phyloP scores from a whole-genome alignment of 30 jellyfish, hydroid and myxozoan genomes.

The Aurelia sp. region DNA sequence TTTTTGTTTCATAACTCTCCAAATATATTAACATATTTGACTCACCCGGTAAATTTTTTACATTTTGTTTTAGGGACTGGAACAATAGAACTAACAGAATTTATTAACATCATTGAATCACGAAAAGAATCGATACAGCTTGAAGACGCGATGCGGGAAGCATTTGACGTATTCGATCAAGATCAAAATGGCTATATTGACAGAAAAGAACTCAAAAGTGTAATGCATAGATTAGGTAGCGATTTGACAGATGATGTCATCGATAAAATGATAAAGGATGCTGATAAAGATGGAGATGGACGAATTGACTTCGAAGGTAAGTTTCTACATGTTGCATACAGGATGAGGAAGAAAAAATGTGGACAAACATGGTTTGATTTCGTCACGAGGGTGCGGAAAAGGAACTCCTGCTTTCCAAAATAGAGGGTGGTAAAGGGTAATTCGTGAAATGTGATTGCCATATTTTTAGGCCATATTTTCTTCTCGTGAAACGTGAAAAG shows the following conservation, averaged over 20 bases:
- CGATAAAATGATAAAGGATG: constrained; percentile 73
- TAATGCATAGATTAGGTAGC: constrained; percentile 69
- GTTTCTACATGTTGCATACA: background rate
- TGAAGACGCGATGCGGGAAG: constrained; percentile 67
- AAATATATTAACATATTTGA: no score
- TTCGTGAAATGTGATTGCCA: no score
- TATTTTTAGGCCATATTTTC: no score
- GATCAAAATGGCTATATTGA: constrained; percentile 79
- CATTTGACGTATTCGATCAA: constrained; percentile 62
- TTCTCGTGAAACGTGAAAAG: no score
- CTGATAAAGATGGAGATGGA: constrained; percentile 88
- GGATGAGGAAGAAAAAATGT: no score
- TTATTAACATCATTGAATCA: constrained; percentile 31
- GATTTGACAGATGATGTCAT: constrained; percentile 67
- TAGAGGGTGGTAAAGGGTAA: no score
- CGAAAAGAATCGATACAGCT: constrained; percentile 46
- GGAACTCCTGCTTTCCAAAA: no score
- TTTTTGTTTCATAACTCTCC: no score
- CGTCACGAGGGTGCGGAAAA: no score
- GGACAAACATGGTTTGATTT: no score
- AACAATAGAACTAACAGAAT: constrained; percentile 59
- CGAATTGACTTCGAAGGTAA: constrained; percentile 70
- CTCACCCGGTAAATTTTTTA: no score
- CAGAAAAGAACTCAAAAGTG: constrained; percentile 66
- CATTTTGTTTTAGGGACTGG: constrained; percentile 35